Evolutionary conservation across 2,797 vertebrate genomes (phyloP), one percentile per base, ranked within the genome.

Genomic region (Cossypha heuglini): DNA sequence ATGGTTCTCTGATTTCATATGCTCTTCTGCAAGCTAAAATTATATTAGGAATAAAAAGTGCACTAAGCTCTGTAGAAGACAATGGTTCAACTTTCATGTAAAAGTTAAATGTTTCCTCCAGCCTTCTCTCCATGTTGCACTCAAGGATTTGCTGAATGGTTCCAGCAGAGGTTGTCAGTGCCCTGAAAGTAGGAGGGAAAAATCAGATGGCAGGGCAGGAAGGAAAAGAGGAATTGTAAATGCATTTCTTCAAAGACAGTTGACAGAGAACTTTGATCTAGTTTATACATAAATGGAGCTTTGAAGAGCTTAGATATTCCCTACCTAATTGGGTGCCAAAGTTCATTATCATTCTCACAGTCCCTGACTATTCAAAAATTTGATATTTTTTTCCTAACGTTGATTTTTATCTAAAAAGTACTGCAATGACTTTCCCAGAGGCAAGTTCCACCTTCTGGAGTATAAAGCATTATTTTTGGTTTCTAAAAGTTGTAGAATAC

Each of bases 361-460:
- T 92, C 33, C 37, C 57, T 76, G 37, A 51, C 66, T 89, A 22
- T 66, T 91, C 26, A 19, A 75, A 37, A 45, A 82, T 82, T 37
- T 38, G 4, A 3, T 62, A n/a, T 33, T 86, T 81, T 73, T 75
- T 69, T 63, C 33, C 21, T 62, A 87, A 54, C 2, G 1, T 52
- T 89, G 91, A 93, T 96, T 97, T 95, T 95, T 96, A 91, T 95
- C 80, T 97, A 54, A 33, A 81, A 95, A 96, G 73, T 76, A 33
- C 38, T 86, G 90, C 88, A 69, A 3, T 73, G 95, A 96, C 96
- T 97, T 98, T 97, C 96, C 96, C 92, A 96, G 33, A 94, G 95
- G 97, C 95, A 94, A 94, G 28, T 91, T 89, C 86, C 57, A 94
- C 83, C 59, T 97, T 97, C 93, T 86, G 66, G 61, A 96, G 78